phyloP scores from a whole-genome alignment of 2,113 vertebrate species.

The Upupa epops region DNA sequence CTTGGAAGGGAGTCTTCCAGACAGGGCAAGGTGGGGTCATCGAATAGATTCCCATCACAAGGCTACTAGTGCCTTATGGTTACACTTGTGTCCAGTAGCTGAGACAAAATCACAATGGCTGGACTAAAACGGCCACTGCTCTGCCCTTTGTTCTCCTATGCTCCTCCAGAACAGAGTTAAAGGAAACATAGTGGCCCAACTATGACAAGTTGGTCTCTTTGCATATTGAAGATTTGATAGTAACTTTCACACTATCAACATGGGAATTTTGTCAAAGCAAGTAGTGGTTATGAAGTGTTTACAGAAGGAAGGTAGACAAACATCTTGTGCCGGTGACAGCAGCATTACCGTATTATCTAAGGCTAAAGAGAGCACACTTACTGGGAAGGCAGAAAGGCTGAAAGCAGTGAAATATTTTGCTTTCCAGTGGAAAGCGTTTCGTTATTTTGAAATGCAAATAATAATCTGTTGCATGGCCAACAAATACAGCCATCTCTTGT shows the following conservation, averaged over 20 bases:
- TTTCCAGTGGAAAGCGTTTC: background rate
- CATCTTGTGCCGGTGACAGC: conserved; percentile 29
- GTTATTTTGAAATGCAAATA: background rate
- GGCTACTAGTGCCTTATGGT: background rate
- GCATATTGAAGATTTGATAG: conserved; percentile 29
- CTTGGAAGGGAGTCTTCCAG: background rate
- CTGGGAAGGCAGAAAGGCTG: background rate
- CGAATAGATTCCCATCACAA: background rate
- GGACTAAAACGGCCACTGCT: background rate
- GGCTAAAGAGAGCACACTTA: background rate
- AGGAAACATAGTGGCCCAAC: background rate
- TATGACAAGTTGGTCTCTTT: background rate
- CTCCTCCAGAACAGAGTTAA: background rate
- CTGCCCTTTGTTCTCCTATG: background rate
- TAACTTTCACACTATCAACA: conserved; percentile 45
- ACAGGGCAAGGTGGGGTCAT: background rate
- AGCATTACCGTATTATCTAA: conserved; percentile 34
- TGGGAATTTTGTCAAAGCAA: conserved; percentile 71
- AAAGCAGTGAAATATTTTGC: background rate
- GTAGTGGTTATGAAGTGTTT: conserved; percentile 70
- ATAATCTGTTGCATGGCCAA: background rate
- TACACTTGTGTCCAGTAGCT: background rate
- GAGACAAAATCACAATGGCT: background rate
- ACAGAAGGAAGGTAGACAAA: conserved; percentile 70
- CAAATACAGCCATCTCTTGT: background rate